Evolutionary conservation across 2,797 vertebrate species (phyloP), one percentile per base, ranked within the genome.

Genomic region (Hafferia zeledoni): DNA sequence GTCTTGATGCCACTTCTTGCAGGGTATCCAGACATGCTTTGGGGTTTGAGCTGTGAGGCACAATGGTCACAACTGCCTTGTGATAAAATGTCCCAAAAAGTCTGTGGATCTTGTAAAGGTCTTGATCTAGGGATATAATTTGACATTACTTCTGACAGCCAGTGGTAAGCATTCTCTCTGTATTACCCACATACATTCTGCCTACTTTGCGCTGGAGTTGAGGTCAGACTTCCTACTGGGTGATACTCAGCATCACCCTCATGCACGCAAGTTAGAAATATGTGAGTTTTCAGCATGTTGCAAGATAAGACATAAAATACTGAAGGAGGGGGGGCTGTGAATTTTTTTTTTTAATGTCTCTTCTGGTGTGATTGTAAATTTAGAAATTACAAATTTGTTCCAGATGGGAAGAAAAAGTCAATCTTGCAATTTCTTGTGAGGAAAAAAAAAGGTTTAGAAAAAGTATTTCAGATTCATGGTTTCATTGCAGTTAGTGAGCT

Each of bases 21-120:
- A 67, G 30, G n/a, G 75, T 55, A 22, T 61, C 18, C 0, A 0
- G 27, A 55, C 27, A n/a, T 49, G 0, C 23, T 13, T 4, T 1
- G 0, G 33, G n/a, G 2, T 83, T 74, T 55, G 52, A 17, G 39
- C 27, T 31, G 22, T 49, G 33, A 43, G 41, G 24, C 20, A 11
- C 44, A n/a, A 0, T 22, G 56, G 27, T 85, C 18, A 28, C 15
- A 37, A 11, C 27, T 74, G 41, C 27, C 24, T 85, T 0, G 0
- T 83, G 49, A 31, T 41, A 60, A 59, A 87, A 44, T 67, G 56
- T 60, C 30, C 59, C 52, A 5, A 23, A 35, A 68, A 8, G 9
- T 70, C 56, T 67, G 19, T 47, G 37, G 28, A 18, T 70, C 52
- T 74, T 13, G 4, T 7, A 60, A 17, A 44, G 44, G 10, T 49